Base-by-base conservation (phyloP, 1,140 invertebrate species). In the Stenopsyche tienmushanensis region DNA sequence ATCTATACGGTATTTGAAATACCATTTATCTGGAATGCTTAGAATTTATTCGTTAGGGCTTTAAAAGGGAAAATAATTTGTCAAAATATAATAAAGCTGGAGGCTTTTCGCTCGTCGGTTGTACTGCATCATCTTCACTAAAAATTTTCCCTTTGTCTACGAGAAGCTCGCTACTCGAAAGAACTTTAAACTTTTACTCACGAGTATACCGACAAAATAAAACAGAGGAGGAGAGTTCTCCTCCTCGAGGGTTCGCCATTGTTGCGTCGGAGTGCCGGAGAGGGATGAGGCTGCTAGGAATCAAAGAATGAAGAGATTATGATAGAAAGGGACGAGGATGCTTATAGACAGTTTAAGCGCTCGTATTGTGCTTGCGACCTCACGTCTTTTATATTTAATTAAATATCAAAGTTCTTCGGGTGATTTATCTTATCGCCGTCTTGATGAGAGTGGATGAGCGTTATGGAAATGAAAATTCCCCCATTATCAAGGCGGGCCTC, bases 161-260 rank as follows among this genome's bases (percentile, higher is more conserved):
- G 44, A 21, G 34, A 17, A 66, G 44, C 47, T 62, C 26, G 50
- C 41, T 64, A 44, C 65, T 68, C 45, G 62, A 69, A 60, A 59
- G 62, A 65, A 69, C 66, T 69, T 69, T 65, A 69, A 69, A 69
- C 66, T 69, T 69, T 62, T 65, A 69, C 44, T 65, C 45, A 26
- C 49, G 26, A 67, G 60, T 47, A 58, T 26, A 63, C 53, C 53
- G 64, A 65, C 55, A 69, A 69, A 69, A 69, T 69, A 69, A 69
- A 69, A 69, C 62, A 57, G 39, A 50, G 47, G 10, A 54, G 25
- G 29, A 9, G 49, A 42, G 60, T 9, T 7, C 20, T 67, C 47
- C 57, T 53, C 15, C 39, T 59, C 24, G 25, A n/a, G 26, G 49
- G 57, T 15, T 52, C 25, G 26, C 66, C 54, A 62, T 65, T 62